Evolutionary conservation across 2,888 invertebrate species (phyloP).

Genomic region (Hydropsyche betteni): DNA sequence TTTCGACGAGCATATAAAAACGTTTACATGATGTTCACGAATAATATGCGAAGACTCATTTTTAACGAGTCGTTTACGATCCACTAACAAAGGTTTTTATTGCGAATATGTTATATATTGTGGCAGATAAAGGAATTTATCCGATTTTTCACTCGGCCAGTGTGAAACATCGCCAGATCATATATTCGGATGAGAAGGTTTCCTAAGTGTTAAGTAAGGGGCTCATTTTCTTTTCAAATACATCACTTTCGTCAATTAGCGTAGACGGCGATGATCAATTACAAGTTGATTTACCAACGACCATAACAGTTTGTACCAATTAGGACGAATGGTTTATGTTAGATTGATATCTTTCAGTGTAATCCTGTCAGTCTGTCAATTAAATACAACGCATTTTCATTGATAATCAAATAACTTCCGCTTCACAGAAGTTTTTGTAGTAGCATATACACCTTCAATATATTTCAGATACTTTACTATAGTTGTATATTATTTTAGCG

Average conservation of each 20-base stretch:
- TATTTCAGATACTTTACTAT: not conserved
- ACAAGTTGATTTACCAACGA: constrained; percentile 20
- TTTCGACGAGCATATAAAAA: not conserved
- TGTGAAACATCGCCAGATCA: no score
- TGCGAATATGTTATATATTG: constrained; percentile 2
- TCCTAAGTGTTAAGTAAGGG: no score
- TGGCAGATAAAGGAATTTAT: not conserved
- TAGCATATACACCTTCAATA: not conserved
- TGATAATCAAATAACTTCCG: not conserved
- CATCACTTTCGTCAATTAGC: not conserved
- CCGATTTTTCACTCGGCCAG: no score
- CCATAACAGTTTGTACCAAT: constrained; percentile 30
- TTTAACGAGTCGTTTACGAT: constrained; percentile 24
- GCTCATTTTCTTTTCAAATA: no score
- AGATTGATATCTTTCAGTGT: constrained; percentile 18
- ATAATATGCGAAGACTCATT: not conserved
- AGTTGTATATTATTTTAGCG: not conserved
- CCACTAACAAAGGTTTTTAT: constrained; percentile 22
- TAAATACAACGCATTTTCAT: not conserved
- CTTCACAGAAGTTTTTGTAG: not conserved
- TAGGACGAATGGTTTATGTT: constrained; percentile 1
- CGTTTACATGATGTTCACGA: constrained; percentile 13
- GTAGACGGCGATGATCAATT: constrained; percentile 11
- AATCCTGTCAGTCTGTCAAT: constrained; percentile 4
- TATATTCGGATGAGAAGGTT: no score